Base-by-base conservation (phyloP, 1,140 invertebrate species). In the Rhizoglyphus robini region DNA sequence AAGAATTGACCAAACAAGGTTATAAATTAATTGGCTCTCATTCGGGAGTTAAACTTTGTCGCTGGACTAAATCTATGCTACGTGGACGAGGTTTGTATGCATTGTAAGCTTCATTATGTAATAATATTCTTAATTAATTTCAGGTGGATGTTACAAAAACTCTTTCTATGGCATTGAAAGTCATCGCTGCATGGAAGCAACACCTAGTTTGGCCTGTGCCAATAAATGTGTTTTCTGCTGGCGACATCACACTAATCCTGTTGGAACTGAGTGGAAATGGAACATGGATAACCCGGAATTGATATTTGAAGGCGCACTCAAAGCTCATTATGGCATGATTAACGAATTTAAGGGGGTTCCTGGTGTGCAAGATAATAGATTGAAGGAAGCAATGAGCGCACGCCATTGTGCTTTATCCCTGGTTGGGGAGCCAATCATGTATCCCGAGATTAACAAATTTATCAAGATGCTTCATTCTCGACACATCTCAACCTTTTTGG, bases 221-320 rank as follows among this genome's bases (percentile, higher is more conserved):
- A 84, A 84, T 69, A 84, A 84, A 75, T 84, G 83, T 75, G 82
- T 84, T 13, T 84, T 84, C 72, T 84, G 83, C 71, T 84, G 83
- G 83, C 75, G 78, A 65, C 82, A 84, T 74, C 82, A 84, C 71
- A 80, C 81, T n/a, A 84, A 84, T 74, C 83, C 83, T 25, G 83
- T 84, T 3, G 83, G 83, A n/a, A 84, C 83, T 46, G 81, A 83
- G 71, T 84, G 83, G 83, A 77, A 78, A 65, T 84, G 83, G 83
- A 76, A 81, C 72, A 83, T 82, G 79, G 83, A 84, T 72, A 71
- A 77, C 38, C 75, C 83, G 3, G 74, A 83, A 49, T 70, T 73
- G 15, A 79, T 84, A 49, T 69, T 83, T n/a, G 69, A 80, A 31
- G 78, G 76, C 34, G 81, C 81, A 18, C 60, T 83, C 15, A 71